A percentile compares a stretch with the other conserved stretches of the same genome.
Conservation (phyloP, 2,113 vertebrate species). For the Anhinga anhinga region DNA sequence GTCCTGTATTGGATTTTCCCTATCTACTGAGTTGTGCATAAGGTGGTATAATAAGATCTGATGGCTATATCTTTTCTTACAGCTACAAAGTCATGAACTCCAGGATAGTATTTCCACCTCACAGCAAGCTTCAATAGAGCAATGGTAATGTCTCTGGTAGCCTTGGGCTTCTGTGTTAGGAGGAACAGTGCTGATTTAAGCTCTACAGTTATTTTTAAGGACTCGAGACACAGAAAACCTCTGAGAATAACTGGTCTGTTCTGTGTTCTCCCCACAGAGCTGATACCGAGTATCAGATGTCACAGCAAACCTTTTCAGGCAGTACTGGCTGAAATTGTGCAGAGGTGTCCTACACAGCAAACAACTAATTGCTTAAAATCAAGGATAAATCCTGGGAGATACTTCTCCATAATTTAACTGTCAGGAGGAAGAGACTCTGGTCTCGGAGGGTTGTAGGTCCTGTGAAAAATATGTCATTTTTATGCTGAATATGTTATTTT, state of each 20-base stretch:
- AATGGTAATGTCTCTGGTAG: not conserved
- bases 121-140: conserved; percentile 34
- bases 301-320: not conserved
- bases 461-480: not conserved
- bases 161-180: not conserved
- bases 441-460: not conserved
- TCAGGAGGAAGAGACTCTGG: not conserved
- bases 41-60: not conserved
- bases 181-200: conserved; percentile 19
- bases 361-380: not conserved
- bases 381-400: not conserved
- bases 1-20: not conserved
- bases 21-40: not conserved
- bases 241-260: not conserved
- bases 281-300: not conserved
- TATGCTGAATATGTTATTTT: not conserved
- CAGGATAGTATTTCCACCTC: conserved; percentile 40
- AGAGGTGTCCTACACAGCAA: not conserved
- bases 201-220: conserved; percentile 23
- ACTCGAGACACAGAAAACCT: not conserved
- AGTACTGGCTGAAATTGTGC: not conserved
- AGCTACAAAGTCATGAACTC: conserved; percentile 23
- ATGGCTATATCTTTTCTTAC: not conserved
- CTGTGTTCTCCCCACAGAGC: not conserved
- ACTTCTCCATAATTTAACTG: not conserved